phyloP scores from a whole-genome alignment of 1,140 invertebrate genomes.

The Apocrypta bakeri region DNA sequence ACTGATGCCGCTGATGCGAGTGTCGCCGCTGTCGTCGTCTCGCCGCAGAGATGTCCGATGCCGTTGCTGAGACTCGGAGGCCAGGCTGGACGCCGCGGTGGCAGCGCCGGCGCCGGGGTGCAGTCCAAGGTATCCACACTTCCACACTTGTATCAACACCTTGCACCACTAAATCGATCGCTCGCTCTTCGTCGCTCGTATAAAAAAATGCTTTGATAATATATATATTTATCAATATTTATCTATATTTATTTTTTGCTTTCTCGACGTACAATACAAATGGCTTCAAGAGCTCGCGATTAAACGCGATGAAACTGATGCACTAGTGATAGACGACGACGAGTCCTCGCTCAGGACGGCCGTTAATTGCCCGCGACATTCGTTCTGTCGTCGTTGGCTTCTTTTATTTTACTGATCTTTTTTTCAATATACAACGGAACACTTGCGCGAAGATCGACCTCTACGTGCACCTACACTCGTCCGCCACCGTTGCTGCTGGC shows the following conservation, averaged over 20 bases:
- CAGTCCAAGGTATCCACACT: slow-evolving; percentile 74
- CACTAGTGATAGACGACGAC: not conserved
- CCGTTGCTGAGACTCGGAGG: slow-evolving; percentile 60
- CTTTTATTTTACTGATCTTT: not conserved
- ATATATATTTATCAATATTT: too few species aligned
- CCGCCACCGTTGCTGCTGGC: slow-evolving; percentile 18
- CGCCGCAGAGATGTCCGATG: slow-evolving; percentile 21
- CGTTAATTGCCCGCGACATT: not conserved
- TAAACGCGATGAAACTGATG: too few species aligned
- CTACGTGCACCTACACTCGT: not conserved
- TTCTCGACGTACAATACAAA: too few species aligned
- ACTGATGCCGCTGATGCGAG: not conserved
- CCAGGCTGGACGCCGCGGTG: slow-evolving; percentile 73
- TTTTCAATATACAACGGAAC: not conserved
- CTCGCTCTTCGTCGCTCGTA: too few species aligned
- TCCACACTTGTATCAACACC: slow-evolving; percentile 66
- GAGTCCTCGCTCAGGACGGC: not conserved
- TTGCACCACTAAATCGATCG: slow-evolving; percentile 61
- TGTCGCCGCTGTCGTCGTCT: not conserved
- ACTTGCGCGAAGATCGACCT: not conserved
- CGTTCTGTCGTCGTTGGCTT: not conserved
- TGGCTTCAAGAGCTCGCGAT: too few species aligned
- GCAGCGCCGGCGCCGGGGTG: slow-evolving; percentile 73
- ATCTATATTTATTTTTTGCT: too few species aligned
- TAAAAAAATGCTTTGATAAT: too few species aligned